Percentiles rank a stretch among this genome's conserved stretches.
Evolutionary conservation across 1,140 invertebrate genomes (phyloP).

Genomic region (Brachionus angularis): DNA sequence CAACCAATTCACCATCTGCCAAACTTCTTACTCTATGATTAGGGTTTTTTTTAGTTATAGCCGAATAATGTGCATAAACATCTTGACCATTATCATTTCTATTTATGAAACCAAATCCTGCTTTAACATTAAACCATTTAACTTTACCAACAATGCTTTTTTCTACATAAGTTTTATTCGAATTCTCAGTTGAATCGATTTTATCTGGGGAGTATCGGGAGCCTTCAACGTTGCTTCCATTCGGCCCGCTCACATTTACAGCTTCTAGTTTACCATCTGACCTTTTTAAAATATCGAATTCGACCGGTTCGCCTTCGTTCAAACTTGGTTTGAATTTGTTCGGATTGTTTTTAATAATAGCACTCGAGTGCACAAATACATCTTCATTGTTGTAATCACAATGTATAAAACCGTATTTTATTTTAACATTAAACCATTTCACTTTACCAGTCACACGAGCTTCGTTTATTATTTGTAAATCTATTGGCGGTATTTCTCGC

Average conservation of each 20-base stretch:
- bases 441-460: slow-evolving; percentile 73
- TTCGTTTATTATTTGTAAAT: slow-evolving; percentile 39
- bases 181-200: background rate
- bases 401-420: slow-evolving; percentile 99
- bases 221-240: slow-evolving; percentile 12
- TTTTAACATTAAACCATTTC: slow-evolving; percentile 98
- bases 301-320: slow-evolving; percentile 44
- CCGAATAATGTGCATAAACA: slow-evolving; percentile 44
- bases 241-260: slow-evolving; percentile 35
- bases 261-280: slow-evolving; percentile 41
- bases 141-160: slow-evolving; percentile 72
- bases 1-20: slow-evolving; percentile 43
- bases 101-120: slow-evolving; percentile 99
- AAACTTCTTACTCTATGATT: slow-evolving; percentile 36
- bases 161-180: slow-evolving; percentile 20
- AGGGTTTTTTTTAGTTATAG: slow-evolving; percentile 44
- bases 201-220: slow-evolving; percentile 38
- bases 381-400: slow-evolving; percentile 52
- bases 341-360: slow-evolving; percentile 44
- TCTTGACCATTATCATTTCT: slow-evolving; percentile 43
- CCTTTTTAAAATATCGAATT: slow-evolving; percentile 44
- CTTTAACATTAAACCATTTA: slow-evolving; percentile 98
- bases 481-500: slow-evolving; percentile 35
- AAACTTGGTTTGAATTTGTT: slow-evolving; percentile 41
- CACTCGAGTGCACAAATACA: slow-evolving; percentile 45